Evolutionary conservation across 2,113 vertebrate genomes (phyloP).

Genomic region (Notothenia coriiceps): DNA sequence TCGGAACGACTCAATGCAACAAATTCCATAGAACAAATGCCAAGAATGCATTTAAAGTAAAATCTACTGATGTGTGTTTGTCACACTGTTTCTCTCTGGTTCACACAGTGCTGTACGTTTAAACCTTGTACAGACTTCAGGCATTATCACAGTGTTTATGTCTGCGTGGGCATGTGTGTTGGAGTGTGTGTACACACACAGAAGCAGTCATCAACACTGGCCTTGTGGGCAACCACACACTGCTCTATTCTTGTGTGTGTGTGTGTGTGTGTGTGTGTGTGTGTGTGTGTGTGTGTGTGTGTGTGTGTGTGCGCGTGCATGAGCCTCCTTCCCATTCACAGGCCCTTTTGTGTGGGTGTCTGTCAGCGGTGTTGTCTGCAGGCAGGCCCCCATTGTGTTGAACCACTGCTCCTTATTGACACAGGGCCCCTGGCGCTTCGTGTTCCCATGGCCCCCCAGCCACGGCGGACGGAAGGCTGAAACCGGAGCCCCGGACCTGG

Average conservation of each 20-base stretch:
- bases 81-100: conserved; percentile 28
- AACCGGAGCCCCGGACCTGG: conserved; percentile 78
- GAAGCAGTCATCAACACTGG: conserved; percentile 70
- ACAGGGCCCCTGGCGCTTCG: conserved; percentile 81
- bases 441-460: conserved; percentile 84
- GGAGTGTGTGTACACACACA: conserved; percentile 54
- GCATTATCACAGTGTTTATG: conserved; percentile 43
- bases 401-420: conserved; percentile 86
- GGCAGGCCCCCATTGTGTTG: conserved; percentile 83
- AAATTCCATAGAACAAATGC: conserved; percentile 36
- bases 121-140: conserved; percentile 3
- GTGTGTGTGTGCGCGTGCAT: conserved; percentile 37
- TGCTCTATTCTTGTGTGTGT: conserved; percentile 71
- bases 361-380: conserved; percentile 85
- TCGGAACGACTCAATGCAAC: conserved; percentile 1
- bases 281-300: conserved; percentile 65
- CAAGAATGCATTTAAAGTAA: conserved; percentile 45
- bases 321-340: conserved; percentile 72
- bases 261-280: conserved; percentile 39
- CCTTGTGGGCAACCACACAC: conserved; percentile 75
- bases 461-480: conserved; percentile 79
- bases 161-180: conserved; percentile 56
- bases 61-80: conserved; percentile 14
- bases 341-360: conserved; percentile 84
- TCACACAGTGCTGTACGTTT: neutral